Conservation (phyloP, 2,113 vertebrate genomes). For the Pseudonaja textilis region DNA sequence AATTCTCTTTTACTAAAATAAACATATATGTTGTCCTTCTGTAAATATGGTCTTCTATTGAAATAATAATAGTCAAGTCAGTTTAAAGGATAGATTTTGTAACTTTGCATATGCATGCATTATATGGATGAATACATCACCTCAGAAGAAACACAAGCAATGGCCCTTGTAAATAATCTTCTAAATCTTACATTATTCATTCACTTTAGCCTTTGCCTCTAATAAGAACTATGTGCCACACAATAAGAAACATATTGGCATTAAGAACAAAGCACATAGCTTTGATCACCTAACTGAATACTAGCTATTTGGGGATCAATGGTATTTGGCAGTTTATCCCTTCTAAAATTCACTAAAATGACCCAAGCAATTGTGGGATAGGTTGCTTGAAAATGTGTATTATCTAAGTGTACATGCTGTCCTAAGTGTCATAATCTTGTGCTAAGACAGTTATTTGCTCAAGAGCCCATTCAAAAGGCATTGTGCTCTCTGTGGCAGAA, state of each 20-base stretch:
- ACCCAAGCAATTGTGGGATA: slow-evolving; percentile 36
- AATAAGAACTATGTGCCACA: neutral
- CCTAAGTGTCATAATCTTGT: slow-evolving; percentile 32
- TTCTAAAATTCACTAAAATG: slow-evolving; percentile 17
- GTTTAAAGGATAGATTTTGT: neutral
- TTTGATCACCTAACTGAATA: slow-evolving; percentile 18
- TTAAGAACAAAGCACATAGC: neutral
- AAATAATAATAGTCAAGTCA: neutral
- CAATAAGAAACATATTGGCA: neutral
- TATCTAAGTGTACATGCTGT: slow-evolving; percentile 40
- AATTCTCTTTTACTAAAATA: neutral
- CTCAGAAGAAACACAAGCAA: neutral
- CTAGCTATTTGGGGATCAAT: slow-evolving; percentile 24
- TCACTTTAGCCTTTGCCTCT: slow-evolving; percentile 6
- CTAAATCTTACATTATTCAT: neutral
- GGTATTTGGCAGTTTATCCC: slow-evolving; percentile 16
- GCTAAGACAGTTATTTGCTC: slow-evolving; percentile 41
- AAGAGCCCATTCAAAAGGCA: slow-evolving; percentile 30
- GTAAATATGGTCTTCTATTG: neutral
- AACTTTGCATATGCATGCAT: neutral
- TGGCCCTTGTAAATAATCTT: neutral
- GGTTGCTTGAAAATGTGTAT: slow-evolving; percentile 29
- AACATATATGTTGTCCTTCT: neutral
- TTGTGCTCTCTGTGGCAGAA: neutral
- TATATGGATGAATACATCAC: neutral